Evolutionary conservation across 2,113 vertebrate genomes (phyloP).

Genomic region (Hippolais icterina): DNA sequence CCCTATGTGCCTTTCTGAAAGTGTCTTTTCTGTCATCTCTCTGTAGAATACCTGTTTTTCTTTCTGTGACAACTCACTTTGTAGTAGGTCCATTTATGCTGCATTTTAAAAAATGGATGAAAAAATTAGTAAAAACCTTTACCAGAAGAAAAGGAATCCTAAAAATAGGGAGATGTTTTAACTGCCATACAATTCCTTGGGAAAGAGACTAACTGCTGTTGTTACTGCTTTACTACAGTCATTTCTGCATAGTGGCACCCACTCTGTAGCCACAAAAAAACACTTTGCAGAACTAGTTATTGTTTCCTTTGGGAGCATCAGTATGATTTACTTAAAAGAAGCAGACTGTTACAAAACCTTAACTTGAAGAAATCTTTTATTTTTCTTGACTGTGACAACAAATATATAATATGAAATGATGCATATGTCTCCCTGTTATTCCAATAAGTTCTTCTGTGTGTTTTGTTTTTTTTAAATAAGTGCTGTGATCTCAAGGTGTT

Average conservation of each 20-base stretch:
- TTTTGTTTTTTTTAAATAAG: background rate
- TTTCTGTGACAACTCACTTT: constrained; percentile 37
- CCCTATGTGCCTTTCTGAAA: background rate
- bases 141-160: background rate
- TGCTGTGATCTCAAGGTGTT: background rate
- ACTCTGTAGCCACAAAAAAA: background rate
- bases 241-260: background rate
- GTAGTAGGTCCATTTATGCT: background rate
- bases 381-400: background rate
- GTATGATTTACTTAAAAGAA: background rate
- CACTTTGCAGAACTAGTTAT: background rate
- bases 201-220: background rate
- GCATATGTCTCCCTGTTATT: background rate
- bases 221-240: background rate
- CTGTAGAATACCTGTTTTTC: background rate
- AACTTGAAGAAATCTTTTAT: background rate
- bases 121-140: background rate
- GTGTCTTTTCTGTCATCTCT: background rate
- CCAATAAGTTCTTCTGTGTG: background rate
- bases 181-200: background rate
- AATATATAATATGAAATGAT: background rate
- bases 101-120: constrained; percentile 16
- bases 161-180: background rate
- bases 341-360: background rate
- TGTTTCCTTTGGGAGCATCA: background rate